Evolutionary conservation across 2,888 invertebrate genomes (phyloP).

Genomic region (Crioceris asparagi): DNA sequence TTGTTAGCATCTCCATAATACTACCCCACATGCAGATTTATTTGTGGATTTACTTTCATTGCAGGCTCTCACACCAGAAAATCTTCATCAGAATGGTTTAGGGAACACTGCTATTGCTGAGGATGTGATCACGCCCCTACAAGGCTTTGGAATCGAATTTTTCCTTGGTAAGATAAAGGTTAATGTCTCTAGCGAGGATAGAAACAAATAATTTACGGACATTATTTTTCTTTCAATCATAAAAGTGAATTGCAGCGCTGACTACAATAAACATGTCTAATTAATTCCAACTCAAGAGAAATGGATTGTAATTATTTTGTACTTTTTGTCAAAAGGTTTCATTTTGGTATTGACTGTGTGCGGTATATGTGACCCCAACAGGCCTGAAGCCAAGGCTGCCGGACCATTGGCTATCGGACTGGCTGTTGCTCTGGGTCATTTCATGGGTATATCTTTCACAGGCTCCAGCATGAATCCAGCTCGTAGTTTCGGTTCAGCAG

Average conservation of each 20-base stretch:
- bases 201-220: too few relatives aligned
- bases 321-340: slow-evolving; percentile 59
- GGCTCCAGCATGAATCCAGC: slow-evolving; percentile 66
- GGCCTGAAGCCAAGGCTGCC: slow-evolving; percentile 68
- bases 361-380: slow-evolving; percentile 72
- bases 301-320: too few relatives aligned
- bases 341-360: slow-evolving; percentile 84
- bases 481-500: slow-evolving; percentile 57
- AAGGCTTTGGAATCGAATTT: slow-evolving; percentile 85
- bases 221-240: too few relatives aligned
- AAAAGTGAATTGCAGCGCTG: too few relatives aligned
- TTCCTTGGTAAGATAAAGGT: slow-evolving; percentile 49
- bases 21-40: not conserved
- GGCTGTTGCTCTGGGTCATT: slow-evolving; percentile 73
- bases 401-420: slow-evolving; percentile 83
- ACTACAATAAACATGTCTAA: too few relatives aligned
- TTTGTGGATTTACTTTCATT: slow-evolving; percentile 4
- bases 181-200: too few relatives aligned
- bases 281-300: too few relatives aligned
- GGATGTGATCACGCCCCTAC: slow-evolving; percentile 50
- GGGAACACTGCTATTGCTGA: slow-evolving; percentile 58
- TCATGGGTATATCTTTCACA: slow-evolving; percentile 47
- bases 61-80: slow-evolving; percentile 58
- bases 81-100: slow-evolving; percentile 44
- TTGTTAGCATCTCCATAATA: not conserved